Conservation (phyloP, 2,113 vertebrate genomes). For the Eonycteris spelaea region DNA sequence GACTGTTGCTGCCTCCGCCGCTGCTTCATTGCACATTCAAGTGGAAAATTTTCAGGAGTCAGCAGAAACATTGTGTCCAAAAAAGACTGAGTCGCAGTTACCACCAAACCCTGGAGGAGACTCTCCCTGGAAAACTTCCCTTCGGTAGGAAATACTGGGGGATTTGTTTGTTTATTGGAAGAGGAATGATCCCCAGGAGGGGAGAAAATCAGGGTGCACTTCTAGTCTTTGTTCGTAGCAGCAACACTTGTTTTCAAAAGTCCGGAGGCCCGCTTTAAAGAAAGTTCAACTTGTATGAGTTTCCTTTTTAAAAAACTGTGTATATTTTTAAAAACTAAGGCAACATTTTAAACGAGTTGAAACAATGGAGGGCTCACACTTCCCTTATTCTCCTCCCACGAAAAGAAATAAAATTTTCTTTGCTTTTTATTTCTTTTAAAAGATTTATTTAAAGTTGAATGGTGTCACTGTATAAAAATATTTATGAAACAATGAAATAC, state of each 20-base stretch:
- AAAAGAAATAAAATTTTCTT: constrained; percentile 57
- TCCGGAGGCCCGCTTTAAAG: constrained; percentile 62
- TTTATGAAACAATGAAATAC: constrained; percentile 85
- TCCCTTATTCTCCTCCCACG: constrained; percentile 11
- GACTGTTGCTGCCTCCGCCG: constrained; percentile 88
- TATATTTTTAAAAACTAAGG: background rate
- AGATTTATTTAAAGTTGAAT: constrained; percentile 78
- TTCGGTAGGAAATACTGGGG: constrained; percentile 84
- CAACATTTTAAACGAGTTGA: constrained; percentile 41
- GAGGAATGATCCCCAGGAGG: constrained; percentile 61
- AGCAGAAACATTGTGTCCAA: constrained; percentile 89
- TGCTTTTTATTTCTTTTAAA: constrained; percentile 46
- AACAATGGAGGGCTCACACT: constrained; percentile 56
- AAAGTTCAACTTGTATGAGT: constrained; percentile 68
- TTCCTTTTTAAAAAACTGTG: background rate
- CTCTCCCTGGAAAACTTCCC: constrained; percentile 87
- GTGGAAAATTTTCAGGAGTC: constrained; percentile 93
- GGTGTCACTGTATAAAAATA: constrained; percentile 83
- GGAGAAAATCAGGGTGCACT: constrained; percentile 72
- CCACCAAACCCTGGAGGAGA: constrained; percentile 82
- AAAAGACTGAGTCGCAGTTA: constrained; percentile 93
- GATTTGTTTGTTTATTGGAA: constrained; percentile 73
- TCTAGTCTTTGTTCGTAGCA: constrained; percentile 82
- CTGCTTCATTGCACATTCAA: constrained; percentile 91
- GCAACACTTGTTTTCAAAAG: constrained; percentile 75